These are phyloP conservation scores for Fragum sueziense DNA, from an alignment of 2,888 invertebrate genomes.

Conservation along the genomic window DNA sequence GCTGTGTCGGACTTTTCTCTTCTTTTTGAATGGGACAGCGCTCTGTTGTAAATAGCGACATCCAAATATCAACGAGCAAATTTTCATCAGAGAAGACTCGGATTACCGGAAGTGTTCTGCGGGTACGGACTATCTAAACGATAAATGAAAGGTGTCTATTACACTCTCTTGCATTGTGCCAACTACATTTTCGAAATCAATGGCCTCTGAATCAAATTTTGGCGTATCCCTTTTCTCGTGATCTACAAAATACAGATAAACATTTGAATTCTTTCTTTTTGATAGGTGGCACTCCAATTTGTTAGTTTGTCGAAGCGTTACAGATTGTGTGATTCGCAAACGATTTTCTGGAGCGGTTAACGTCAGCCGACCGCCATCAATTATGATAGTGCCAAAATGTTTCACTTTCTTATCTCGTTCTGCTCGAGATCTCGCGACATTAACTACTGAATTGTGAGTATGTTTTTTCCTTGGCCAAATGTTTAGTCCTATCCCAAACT, in stretches of 20 bases:
- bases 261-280: conserved; percentile 11
- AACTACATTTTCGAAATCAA: neutral
- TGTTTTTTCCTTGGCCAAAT: too few relatives aligned
- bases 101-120: too few relatives aligned
- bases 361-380: conserved; percentile 23
- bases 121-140: too few relatives aligned
- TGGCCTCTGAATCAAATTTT: neutral
- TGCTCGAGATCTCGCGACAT: conserved; percentile 23
- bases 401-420: conserved; percentile 24
- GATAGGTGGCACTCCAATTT: conserved; percentile 18
- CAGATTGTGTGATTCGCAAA: neutral
- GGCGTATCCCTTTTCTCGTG: neutral
- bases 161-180: neutral
- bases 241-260: conserved; percentile 8
- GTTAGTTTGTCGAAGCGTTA: conserved; percentile 24
- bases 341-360: conserved; percentile 10
- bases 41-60: too few relatives aligned
- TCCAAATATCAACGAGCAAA: too few relatives aligned
- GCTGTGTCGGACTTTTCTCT: too few relatives aligned
- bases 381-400: conserved; percentile 26
- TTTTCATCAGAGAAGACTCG: too few relatives aligned
- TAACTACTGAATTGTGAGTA: conserved; percentile 11
- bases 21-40: too few relatives aligned
- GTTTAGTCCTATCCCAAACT: too few relatives aligned
- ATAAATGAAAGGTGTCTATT: too few relatives aligned